A percentile compares a stretch with the other conserved stretches of the same genome.
These are phyloP conservation scores for Dendroctonus valens DNA, from an alignment of 1,140 invertebrate species.

Conservation along the genomic window DNA sequence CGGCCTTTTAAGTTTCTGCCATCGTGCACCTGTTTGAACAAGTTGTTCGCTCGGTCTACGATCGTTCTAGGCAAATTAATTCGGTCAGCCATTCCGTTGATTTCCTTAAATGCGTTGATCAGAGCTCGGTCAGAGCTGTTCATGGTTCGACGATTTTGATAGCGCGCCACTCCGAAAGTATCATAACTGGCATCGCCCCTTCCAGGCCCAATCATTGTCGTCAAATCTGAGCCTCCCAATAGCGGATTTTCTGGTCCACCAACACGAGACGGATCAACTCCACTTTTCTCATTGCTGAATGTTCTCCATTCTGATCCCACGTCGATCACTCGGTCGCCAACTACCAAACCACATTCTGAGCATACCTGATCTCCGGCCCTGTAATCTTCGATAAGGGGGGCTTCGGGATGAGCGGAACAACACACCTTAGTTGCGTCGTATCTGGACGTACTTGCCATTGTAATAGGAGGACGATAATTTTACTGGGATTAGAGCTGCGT, in stretches of 20 bases:
- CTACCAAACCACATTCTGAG: constrained; percentile 97
- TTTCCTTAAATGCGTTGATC: constrained; percentile 95
- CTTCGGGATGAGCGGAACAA: constrained; percentile 94
- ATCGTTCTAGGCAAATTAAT: constrained; percentile 96
- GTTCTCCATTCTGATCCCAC: constrained; percentile 99
- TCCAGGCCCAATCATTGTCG: constrained; percentile 95
- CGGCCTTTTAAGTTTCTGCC: constrained; percentile 94
- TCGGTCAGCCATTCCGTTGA: constrained; percentile 95
- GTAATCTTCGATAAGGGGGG: constrained; percentile 95
- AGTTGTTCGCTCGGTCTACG: constrained; percentile 90
- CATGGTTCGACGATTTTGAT: constrained; percentile 91
- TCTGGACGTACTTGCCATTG: constrained; percentile 48
- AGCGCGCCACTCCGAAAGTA: constrained; percentile 84
- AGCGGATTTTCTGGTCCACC: constrained; percentile 96
- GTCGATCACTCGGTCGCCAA: constrained; percentile 98
- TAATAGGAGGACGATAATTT: neutral
- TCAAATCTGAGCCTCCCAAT: constrained; percentile 92
- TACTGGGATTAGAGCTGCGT: no score
- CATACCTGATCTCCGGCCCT: constrained; percentile 99
- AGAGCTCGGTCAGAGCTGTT: constrained; percentile 92
- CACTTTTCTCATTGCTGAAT: constrained; percentile 97
- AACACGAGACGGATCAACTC: constrained; percentile 97
- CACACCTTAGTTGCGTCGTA: constrained; percentile 74
- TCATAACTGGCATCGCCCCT: constrained; percentile 71
- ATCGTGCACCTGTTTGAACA: constrained; percentile 98